Conservation (phyloP, 2,113 vertebrate genomes). For the Ptilorrhoa leucosticta region DNA sequence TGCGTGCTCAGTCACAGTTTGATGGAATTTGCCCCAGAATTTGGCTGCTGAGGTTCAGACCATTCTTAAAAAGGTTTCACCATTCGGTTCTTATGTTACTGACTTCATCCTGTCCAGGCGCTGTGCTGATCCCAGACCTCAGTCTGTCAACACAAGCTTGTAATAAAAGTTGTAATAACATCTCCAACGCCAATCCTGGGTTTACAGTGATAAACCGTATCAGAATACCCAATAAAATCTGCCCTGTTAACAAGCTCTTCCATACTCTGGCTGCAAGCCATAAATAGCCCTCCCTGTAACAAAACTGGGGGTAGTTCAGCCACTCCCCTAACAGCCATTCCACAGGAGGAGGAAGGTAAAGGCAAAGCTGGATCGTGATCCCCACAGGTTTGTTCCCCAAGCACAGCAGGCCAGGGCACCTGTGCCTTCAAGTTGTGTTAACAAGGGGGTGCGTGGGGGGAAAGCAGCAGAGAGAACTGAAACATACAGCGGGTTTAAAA, state of each 20-base stretch:
- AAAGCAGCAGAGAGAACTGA: neutral
- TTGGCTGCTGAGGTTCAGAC: neutral
- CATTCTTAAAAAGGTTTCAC: neutral
- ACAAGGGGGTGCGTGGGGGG: accelerated
- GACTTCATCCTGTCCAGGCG: neutral
- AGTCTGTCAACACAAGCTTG: accelerated
- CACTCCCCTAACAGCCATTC: neutral
- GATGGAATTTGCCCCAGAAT: neutral
- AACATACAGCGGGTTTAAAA: neutral
- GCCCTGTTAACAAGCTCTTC: neutral
- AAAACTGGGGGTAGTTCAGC: neutral
- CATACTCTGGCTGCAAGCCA: neutral
- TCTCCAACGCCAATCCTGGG: neutral
- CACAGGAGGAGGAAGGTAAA: neutral
- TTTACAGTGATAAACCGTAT: neutral
- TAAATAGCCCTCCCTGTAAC: neutral
- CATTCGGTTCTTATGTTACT: neutral
- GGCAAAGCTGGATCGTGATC: neutral
- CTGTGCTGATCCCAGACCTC: neutral
- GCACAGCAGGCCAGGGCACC: no score
- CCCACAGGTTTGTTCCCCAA: neutral
- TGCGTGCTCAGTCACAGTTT: neutral
- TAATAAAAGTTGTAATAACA: neutral
- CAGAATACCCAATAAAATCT: neutral
- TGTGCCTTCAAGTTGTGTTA: accelerated